Conservation (phyloP, 1,140 invertebrate species). For the Elymnias hypermnestra region DNA sequence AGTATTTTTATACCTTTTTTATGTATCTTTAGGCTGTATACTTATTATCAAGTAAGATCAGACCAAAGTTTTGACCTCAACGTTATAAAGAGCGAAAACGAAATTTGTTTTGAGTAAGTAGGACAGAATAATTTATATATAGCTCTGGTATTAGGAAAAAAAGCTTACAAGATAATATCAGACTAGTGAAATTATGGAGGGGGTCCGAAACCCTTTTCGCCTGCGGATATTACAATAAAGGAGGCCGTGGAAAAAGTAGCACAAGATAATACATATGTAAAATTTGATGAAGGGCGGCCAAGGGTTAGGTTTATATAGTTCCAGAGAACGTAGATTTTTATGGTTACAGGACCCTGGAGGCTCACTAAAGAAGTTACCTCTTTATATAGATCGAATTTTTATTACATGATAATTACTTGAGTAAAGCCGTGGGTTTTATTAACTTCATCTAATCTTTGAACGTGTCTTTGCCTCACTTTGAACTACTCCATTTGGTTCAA, state of each 20-base stretch:
- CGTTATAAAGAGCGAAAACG: no score
- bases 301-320: conserved; percentile 3
- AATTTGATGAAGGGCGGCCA: conserved; percentile 6
- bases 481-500: no score
- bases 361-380: neutral
- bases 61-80: no score
- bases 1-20: no score
- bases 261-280: conserved; percentile 5
- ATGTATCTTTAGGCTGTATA: no score
- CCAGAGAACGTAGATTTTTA: conserved; percentile 1
- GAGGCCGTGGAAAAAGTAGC: neutral
- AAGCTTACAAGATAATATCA: conserved; percentile 6
- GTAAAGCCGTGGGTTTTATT: no score
- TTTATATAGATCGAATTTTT: neutral
- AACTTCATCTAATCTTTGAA: no score
- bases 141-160: neutral
- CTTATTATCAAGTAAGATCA: no score
- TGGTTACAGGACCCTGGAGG: neutral
- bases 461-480: no score
- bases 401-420: no score
- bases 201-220: neutral
- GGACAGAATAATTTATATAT: no score
- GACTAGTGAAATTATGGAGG: conserved; percentile 6
- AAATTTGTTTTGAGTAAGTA: no score
- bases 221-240: conserved; percentile 1